phyloP scores from a whole-genome alignment of 2,797 vertebrate genomes.

The Coilia nasus region DNA sequence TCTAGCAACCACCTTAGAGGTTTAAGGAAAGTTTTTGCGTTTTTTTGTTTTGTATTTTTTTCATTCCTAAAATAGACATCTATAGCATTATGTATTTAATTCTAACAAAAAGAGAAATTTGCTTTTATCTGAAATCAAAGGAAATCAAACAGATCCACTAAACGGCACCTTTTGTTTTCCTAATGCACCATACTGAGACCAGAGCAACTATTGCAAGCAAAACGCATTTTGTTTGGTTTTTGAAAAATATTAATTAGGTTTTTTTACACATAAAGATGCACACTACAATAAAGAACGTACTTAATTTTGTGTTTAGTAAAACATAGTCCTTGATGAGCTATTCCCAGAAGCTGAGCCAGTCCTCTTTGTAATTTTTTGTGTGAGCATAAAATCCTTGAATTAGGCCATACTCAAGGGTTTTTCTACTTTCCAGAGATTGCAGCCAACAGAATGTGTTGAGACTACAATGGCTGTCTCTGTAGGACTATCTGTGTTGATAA shows the following conservation, averaged over 20 bases:
- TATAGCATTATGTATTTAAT: background rate
- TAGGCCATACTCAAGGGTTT: conserved; percentile 76
- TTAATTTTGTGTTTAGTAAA: conserved; percentile 82
- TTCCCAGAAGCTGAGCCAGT: conserved; percentile 71
- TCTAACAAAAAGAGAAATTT: conserved; percentile 66
- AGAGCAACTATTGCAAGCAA: conserved; percentile 69
- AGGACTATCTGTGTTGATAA: conserved; percentile 49
- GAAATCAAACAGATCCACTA: conserved; percentile 67
- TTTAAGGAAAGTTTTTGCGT: too few relatives aligned
- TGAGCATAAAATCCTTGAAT: conserved; percentile 82
- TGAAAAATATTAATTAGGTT: conserved; percentile 77
- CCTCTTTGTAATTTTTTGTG: conserved; percentile 76
- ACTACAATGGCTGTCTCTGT: conserved; percentile 68
- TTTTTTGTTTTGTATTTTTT: too few relatives aligned
- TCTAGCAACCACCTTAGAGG: too few relatives aligned
- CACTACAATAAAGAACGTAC: conserved; percentile 62
- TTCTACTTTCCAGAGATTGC: conserved; percentile 76
- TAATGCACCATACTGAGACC: conserved; percentile 72
- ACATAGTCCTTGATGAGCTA: conserved; percentile 79
- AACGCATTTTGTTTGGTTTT: conserved; percentile 77
- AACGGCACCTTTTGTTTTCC: conserved; percentile 73
- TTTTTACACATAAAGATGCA: conserved; percentile 63
- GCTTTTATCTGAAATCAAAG: conserved; percentile 79
- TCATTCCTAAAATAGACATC: conserved; percentile 6
- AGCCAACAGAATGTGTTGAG: conserved; percentile 62